phyloP scores from a whole-genome alignment of 2,113 vertebrate genomes.

The Willisornis vidua region DNA sequence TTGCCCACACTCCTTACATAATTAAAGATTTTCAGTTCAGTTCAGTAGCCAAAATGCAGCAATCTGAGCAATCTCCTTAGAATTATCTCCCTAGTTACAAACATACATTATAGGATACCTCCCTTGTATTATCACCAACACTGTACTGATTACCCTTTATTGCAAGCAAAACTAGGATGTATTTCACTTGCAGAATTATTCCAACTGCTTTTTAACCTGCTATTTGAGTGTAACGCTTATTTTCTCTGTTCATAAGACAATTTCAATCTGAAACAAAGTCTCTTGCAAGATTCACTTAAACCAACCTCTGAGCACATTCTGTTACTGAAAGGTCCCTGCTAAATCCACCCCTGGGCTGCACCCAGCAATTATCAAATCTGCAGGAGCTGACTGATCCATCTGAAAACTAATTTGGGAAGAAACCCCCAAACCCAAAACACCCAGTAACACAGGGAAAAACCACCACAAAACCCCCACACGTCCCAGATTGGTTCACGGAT shows the following conservation, averaged over 20 bases:
- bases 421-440: neutral
- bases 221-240: neutral
- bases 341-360: neutral
- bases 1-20: neutral
- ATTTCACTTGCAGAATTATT: neutral
- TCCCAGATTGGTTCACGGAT: neutral
- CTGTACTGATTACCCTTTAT: neutral
- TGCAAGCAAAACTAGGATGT: neutral
- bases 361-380: slow-evolving; percentile 9
- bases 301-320: neutral
- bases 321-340: neutral
- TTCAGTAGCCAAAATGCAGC: neutral
- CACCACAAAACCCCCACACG: neutral
- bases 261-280: neutral
- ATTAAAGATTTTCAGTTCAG: neutral
- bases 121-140: neutral
- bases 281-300: neutral
- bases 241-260: neutral
- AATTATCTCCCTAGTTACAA: neutral
- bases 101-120: neutral
- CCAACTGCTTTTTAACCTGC: neutral
- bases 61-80: neutral
- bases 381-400: neutral
- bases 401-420: neutral
- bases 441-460: neutral